Conservation (phyloP, 2,888 invertebrate species). For the Callimorpha dominula region DNA sequence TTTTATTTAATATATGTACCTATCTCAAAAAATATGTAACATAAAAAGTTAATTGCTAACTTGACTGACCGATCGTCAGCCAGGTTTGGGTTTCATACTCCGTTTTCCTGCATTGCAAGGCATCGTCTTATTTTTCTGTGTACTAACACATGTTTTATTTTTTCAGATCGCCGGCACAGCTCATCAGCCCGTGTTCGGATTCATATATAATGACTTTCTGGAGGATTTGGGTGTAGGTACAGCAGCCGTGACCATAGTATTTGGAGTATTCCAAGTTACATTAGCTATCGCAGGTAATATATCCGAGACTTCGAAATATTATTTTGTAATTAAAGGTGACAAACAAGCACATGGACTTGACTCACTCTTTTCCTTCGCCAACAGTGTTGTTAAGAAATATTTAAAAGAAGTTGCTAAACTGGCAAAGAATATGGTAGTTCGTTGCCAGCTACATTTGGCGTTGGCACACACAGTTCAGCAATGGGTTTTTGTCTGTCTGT, state of each 20-base stretch:
- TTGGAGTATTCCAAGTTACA: conserved; percentile 86
- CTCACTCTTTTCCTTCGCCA: no score
- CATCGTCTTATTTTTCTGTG: background rate
- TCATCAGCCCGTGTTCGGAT: conserved; percentile 86
- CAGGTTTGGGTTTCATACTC: background rate
- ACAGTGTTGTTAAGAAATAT: no score
- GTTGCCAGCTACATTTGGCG: no score
- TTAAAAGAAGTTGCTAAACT: no score
- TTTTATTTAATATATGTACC: background rate
- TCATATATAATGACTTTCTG: conserved; percentile 87
- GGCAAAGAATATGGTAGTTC: no score
- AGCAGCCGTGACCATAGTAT: conserved; percentile 85
- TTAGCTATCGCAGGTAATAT: conserved; percentile 83
- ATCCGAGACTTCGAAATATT: background rate
- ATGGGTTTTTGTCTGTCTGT: no score
- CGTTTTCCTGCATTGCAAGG: background rate
- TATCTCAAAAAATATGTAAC: background rate
- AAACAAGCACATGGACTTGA: background rate
- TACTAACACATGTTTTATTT: background rate
- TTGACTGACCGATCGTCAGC: background rate
- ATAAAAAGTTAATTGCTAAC: background rate
- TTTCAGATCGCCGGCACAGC: conserved; percentile 85
- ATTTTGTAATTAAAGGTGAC: background rate
- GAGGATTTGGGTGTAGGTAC: conserved; percentile 85
- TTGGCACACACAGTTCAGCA: no score